These are phyloP conservation scores for Hyposmocoma kahamanoa DNA, from an alignment of 1,140 invertebrate species.

Conservation along the genomic window DNA sequence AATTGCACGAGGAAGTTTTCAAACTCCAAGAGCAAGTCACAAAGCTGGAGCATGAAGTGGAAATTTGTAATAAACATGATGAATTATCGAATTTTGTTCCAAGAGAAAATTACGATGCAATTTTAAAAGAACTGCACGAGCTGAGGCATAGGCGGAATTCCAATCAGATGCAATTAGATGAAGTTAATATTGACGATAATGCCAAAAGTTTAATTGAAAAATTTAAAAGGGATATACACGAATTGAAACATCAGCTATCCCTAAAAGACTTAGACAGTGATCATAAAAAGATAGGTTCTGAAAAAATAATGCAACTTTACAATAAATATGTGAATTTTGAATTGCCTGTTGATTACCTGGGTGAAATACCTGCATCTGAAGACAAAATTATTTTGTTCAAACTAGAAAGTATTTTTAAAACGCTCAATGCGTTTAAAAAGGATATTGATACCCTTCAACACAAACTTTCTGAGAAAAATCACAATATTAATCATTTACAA, in stretches of 20 bases:
- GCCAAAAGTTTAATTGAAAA: conserved; percentile 71
- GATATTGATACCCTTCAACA: conserved; percentile 55
- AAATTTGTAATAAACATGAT: conserved; percentile 36
- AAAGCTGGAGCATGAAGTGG: conserved; percentile 59
- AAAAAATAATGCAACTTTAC: conserved; percentile 65
- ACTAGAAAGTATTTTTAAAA: conserved; percentile 59
- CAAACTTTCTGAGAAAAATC: conserved; percentile 55
- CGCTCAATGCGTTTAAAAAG: conserved; percentile 54
- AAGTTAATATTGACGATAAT: conserved; percentile 71
- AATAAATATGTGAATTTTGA: conserved; percentile 70
- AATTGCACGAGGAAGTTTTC: conserved; percentile 68
- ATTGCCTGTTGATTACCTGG: conserved; percentile 59
- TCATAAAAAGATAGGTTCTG: conserved; percentile 48
- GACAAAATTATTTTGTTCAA: conserved; percentile 54
- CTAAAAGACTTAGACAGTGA: conserved; percentile 43
- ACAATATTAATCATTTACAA: conserved; percentile 51
- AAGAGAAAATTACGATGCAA: conserved; percentile 59
- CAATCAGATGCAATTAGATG: conserved; percentile 51
- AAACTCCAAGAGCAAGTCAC: conserved; percentile 67
- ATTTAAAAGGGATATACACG: conserved; percentile 67
- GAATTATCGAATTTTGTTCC: conserved; percentile 42
- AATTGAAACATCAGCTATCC: conserved; percentile 60
- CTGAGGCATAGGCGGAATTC: conserved; percentile 52
- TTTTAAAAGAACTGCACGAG: conserved; percentile 63
- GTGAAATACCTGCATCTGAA: conserved; percentile 50